A percentile compares a stretch with the other conserved stretches of the same genome.
Conservation (phyloP, 2,113 vertebrate species). For the Australoheros scitulus region DNA sequence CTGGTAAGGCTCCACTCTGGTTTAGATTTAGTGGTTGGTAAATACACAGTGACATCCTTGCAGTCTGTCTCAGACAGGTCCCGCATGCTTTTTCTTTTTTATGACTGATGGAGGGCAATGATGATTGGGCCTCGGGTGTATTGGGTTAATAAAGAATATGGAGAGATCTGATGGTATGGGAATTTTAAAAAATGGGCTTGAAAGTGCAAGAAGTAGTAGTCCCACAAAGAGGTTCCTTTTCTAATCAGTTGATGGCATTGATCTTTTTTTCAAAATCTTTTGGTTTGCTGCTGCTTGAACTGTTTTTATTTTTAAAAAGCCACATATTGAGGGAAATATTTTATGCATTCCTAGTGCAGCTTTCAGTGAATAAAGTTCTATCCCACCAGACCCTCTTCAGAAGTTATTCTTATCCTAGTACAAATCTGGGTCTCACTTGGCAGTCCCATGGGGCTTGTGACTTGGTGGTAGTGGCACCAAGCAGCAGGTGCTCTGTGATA, state of each 20-base stretch:
- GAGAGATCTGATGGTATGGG: background rate
- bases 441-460: constrained; percentile 28
- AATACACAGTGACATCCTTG: constrained; percentile 28
- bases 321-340: background rate
- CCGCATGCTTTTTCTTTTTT: constrained; percentile 41
- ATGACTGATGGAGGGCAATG: constrained; percentile 25
- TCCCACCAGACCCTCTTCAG: background rate
- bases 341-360: background rate
- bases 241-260: background rate
- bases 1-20: background rate
- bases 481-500: constrained; percentile 53
- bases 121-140: constrained; percentile 23
- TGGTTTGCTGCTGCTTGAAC: background rate
- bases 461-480: constrained; percentile 31
- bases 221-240: background rate
- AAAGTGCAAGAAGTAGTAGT: background rate
- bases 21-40: constrained; percentile 22
- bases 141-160: background rate
- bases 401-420: constrained; percentile 49
- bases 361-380: constrained; percentile 29
- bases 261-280: background rate
- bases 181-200: constrained; percentile 12
- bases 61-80: constrained; percentile 23
- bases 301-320: background rate
- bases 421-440: constrained; percentile 27